Conservation (phyloP, 2,113 vertebrate genomes). For the Caranx ignobilis region DNA sequence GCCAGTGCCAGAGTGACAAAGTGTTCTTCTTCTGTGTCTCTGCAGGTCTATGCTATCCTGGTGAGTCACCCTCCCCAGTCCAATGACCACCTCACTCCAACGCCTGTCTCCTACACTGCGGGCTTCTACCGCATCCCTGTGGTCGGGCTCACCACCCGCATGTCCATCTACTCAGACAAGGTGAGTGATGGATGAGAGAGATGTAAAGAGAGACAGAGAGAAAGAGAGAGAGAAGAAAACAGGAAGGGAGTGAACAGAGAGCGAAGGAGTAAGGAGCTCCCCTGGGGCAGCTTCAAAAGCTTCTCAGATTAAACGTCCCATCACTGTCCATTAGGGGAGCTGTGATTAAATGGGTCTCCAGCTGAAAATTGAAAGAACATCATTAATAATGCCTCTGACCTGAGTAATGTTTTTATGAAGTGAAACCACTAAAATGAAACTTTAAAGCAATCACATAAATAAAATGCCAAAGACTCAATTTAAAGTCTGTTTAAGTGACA, state of each 20-base stretch:
- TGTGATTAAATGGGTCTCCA: conserved; percentile 71
- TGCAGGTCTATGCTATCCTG: conserved; percentile 97
- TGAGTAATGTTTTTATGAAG: conserved; percentile 50
- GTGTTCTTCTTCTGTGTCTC: conserved; percentile 33
- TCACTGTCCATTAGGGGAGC: conserved; percentile 67
- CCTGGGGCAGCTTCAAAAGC: conserved; percentile 56
- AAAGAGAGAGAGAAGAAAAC: background rate
- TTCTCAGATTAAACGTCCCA: conserved; percentile 70
- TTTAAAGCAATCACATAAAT: conserved; percentile 46
- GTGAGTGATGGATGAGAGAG: conserved; percentile 78
- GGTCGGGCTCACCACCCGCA: conserved; percentile 95
- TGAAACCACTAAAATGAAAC: conserved; percentile 41
- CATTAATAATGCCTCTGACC: conserved; percentile 63
- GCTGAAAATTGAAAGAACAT: conserved; percentile 65
- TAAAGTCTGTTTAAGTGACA: conserved; percentile 30
- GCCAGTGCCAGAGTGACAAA: conserved; percentile 50
- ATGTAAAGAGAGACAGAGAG: conserved; percentile 4
- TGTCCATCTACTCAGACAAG: conserved; percentile 99
- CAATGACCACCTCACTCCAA: conserved; percentile 98
- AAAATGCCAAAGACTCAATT: conserved; percentile 30
- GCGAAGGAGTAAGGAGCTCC: conserved; percentile 45
- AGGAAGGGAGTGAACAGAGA: conserved; percentile 24
- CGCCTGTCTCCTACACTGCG: conserved; percentile 98
- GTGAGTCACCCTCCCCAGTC: conserved; percentile 98
- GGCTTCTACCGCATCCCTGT: conserved; percentile 99